Conservation (phyloP, 2,113 vertebrate species). For the Eudyptes chrysolophus region DNA sequence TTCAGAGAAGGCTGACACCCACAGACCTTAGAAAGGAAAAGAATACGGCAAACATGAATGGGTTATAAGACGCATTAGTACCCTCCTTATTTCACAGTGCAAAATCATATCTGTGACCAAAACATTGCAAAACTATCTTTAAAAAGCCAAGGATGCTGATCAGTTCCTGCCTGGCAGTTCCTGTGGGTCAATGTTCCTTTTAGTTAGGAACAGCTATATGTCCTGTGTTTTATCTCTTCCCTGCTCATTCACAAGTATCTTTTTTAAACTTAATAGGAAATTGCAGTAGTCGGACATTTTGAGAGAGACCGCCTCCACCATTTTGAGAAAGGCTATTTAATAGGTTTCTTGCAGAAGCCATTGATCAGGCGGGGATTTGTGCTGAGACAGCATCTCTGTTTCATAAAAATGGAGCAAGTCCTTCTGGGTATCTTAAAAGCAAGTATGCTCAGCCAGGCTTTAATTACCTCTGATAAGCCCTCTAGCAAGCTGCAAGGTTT, state of each 20-base stretch:
- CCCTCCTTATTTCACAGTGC: not conserved
- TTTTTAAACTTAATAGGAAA: not conserved
- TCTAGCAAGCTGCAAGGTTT: not conserved
- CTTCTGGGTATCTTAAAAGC: not conserved
- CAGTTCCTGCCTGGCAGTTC: not conserved
- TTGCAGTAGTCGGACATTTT: not conserved
- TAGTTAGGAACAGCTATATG: not conserved
- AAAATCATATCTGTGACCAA: not conserved
- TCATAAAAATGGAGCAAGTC: not conserved
- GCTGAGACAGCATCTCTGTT: not conserved
- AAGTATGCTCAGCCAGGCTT: not conserved
- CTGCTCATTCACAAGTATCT: not conserved
- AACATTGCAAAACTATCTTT: not conserved
- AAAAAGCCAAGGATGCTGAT: not conserved
- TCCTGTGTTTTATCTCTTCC: not conserved
- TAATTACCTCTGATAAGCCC: slow-evolving; percentile 27
- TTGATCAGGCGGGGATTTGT: not conserved
- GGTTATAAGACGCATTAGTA: not conserved
- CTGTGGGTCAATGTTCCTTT: not conserved
- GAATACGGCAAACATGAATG: not conserved
- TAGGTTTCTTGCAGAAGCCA: not conserved
- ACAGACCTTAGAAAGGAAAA: not conserved
- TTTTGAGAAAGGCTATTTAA: not conserved
- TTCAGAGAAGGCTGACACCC: not conserved
- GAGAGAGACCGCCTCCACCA: not conserved